These are phyloP conservation scores for Rhynchophorus ferrugineus DNA, from an alignment of 1,140 invertebrate genomes.

Conservation along the genomic window DNA sequence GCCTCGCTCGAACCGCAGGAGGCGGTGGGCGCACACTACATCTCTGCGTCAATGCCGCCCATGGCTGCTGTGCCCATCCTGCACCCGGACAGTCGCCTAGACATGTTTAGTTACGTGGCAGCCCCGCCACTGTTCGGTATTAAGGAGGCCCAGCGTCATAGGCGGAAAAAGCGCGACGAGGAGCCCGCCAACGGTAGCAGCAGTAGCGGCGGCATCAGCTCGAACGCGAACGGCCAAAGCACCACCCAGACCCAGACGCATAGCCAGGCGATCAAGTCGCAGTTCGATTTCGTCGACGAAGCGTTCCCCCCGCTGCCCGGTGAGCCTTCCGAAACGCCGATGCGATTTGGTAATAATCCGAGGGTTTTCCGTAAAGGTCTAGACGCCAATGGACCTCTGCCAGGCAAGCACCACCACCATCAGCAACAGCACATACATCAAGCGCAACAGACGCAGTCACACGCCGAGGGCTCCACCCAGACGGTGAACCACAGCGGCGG, in stretches of 20 bases:
- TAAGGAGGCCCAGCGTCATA: conserved; percentile 36
- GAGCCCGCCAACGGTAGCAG: conserved; percentile 24
- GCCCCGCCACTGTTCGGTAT: conserved; percentile 3
- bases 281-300: conserved; percentile 74
- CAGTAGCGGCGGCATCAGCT: background rate
- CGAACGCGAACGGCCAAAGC: conserved; percentile 1
- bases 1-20: conserved; percentile 3
- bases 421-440: background rate
- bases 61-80: conserved; percentile 5
- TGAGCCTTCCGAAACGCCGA: background rate
- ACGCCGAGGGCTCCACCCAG: background rate
- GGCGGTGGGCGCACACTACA: background rate
- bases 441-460: conserved; percentile 2
- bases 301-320: conserved; percentile 78
- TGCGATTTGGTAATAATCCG: background rate
- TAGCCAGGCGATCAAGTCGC: conserved; percentile 37
- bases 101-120: conserved; percentile 2
- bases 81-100: conserved; percentile 1
- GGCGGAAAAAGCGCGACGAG: conserved; percentile 44
- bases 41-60: conserved; percentile 1
- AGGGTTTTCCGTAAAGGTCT: conserved; percentile 7
- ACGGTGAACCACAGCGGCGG: background rate
- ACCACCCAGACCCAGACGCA: conserved; percentile 15
- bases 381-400: conserved; percentile 23
- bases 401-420: conserved; percentile 18